phyloP scores from a whole-genome alignment of 2,797 vertebrate species.

The Todus mexicanus region DNA sequence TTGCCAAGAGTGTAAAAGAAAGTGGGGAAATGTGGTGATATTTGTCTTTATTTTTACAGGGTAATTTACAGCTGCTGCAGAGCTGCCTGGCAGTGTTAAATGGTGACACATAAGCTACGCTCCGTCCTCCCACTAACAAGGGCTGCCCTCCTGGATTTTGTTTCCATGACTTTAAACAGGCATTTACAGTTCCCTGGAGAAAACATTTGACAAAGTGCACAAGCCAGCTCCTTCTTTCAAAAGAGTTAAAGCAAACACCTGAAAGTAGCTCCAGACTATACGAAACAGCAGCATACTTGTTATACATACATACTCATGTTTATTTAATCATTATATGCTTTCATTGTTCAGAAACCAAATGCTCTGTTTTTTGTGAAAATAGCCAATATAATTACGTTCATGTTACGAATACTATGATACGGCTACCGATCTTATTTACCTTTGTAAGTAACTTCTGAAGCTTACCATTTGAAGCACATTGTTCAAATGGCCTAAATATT shows the following conservation, averaged over 20 bases:
- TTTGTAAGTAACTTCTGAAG: slow-evolving; percentile 72
- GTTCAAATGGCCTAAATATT: slow-evolving; percentile 76
- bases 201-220: slow-evolving; percentile 73
- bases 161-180: slow-evolving; percentile 70
- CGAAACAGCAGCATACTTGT: slow-evolving; percentile 15
- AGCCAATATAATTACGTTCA: slow-evolving; percentile 72
- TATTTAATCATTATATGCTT: slow-evolving; percentile 65
- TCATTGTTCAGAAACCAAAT: slow-evolving; percentile 73
- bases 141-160: slow-evolving; percentile 81
- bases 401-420: slow-evolving; percentile 70
- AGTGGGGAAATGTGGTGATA: not conserved
- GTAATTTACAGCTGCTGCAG: slow-evolving; percentile 95
- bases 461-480: slow-evolving; percentile 71
- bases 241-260: slow-evolving; percentile 52
- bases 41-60: slow-evolving; percentile 76
- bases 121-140: slow-evolving; percentile 73
- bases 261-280: slow-evolving; percentile 57
- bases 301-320: slow-evolving; percentile 47
- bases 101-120: slow-evolving; percentile 87
- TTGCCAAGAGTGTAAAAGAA: not conserved
- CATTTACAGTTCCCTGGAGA: slow-evolving; percentile 75
- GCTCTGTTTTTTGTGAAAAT: slow-evolving; percentile 70
- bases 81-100: slow-evolving; percentile 93
- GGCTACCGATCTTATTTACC: slow-evolving; percentile 73
- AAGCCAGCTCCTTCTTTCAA: slow-evolving; percentile 69